Evolutionary conservation across 1,140 invertebrate genomes (phyloP).

Genomic region (Listronotus bonariensis): DNA sequence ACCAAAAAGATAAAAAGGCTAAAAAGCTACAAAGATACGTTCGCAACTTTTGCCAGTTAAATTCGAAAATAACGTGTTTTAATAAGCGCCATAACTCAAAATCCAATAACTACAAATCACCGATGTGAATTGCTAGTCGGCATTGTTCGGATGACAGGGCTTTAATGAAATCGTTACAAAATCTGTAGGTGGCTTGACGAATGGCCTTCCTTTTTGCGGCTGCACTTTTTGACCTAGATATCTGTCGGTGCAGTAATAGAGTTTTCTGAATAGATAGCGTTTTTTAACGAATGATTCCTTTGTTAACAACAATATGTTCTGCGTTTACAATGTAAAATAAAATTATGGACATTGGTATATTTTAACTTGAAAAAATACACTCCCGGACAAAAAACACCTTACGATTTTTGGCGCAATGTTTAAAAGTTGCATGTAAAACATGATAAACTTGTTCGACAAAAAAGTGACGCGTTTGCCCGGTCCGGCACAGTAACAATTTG

Average conservation of each 20-base stretch:
- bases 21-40: neutral
- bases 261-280: no score
- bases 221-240: conserved; percentile 1
- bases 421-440: no score
- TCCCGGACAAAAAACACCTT: no score
- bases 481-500: no score
- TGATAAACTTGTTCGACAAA: no score
- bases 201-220: conserved; percentile 4
- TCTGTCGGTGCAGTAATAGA: neutral
- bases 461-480: no score
- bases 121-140: conserved; percentile 8
- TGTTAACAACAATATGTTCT: no score
- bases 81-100: conserved; percentile 12
- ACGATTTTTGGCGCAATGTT: no score
- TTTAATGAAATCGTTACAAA: conserved; percentile 17
- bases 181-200: conserved; percentile 18
- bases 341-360: no score
- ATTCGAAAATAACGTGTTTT: conserved; percentile 7
- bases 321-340: no score
- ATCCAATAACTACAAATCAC: conserved; percentile 26
- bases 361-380: no score
- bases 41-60: conserved; percentile 1
- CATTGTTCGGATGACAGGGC: conserved; percentile 18
- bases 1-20: neutral
- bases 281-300: no score